Percentiles rank a stretch among this genome's conserved stretches.
Conservation (phyloP, 2,113 vertebrate genomes). For the Hypanus sabinus region DNA sequence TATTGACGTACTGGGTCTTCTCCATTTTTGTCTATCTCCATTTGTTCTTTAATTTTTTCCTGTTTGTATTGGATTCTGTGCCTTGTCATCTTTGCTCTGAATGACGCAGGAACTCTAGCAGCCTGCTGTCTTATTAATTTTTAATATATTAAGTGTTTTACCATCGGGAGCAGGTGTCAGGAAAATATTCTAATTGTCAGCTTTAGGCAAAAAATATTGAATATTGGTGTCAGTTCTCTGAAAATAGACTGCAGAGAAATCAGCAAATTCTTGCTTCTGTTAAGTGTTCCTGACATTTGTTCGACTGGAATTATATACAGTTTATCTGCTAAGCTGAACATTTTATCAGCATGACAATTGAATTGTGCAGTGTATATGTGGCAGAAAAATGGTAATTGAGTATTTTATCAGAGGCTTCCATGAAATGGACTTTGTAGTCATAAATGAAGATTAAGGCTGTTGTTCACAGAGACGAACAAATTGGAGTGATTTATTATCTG, state of each 20-base stretch:
- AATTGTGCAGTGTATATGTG: constrained; percentile 50
- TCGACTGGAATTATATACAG: constrained; percentile 68
- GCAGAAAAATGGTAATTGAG: constrained; percentile 66
- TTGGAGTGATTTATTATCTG: constrained; percentile 73
- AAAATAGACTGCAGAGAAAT: constrained; percentile 58
- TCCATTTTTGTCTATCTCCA: not conserved
- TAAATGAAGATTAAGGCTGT: constrained; percentile 79
- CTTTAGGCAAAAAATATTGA: constrained; percentile 61
- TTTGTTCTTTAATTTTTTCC: not conserved
- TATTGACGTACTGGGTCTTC: not conserved
- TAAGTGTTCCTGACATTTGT: constrained; percentile 65
- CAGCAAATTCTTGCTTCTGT: constrained; percentile 50
- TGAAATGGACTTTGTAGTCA: constrained; percentile 66
- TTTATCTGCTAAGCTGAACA: constrained; percentile 61
- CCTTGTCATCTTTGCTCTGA: constrained; percentile 30
- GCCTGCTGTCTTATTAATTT: constrained; percentile 45
- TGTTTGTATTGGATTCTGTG: constrained; percentile 12
- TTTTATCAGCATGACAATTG: constrained; percentile 64
- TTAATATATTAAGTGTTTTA: constrained; percentile 48
- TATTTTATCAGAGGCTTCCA: constrained; percentile 74
- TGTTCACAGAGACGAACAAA: constrained; percentile 71
- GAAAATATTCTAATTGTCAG: constrained; percentile 61
- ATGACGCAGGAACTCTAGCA: constrained; percentile 34
- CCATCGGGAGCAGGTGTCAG: constrained; percentile 61
- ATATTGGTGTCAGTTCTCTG: constrained; percentile 55